Base-by-base conservation (phyloP, 2,888 invertebrate species). In the Eustalomyia histrio region DNA sequence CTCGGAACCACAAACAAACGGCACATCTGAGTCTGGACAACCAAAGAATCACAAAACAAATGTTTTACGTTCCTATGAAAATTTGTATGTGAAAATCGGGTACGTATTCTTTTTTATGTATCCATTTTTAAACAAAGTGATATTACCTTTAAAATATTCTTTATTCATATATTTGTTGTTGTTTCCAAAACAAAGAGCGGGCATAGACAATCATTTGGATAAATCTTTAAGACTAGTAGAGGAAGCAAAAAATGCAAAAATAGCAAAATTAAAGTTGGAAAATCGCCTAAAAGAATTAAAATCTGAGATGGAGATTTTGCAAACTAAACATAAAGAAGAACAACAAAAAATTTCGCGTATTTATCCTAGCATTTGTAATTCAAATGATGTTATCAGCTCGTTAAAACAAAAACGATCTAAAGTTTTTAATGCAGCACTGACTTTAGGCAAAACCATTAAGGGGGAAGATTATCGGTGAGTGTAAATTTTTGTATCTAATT, bases 151-250 rank as follows among this genome's bases (percentile, higher is more conserved):
- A 57, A 10, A 35, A 21, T 3, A 9, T 55, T 17, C 29, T 12
- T 43, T 0, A 8, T 4, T 60, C 8, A 18, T 14, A 39, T 35
- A n/a, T n/a, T 55, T 24, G 8, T 12, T 21, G 7, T 5, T 39
- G 10, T 39, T 12, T 14, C 12, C 12, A 39, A 2, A 10, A 47
- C n/a, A 29, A 60, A 81, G 81, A 52, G 58, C 82, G 58, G 87
- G 86, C 74, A 89, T 90, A 78, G 83, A 90, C 10, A 75, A 84
- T 2, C 88, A 87, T 74, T 84, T 91, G 68, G 87, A 89, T 16
- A 89, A 88, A 79, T 87, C 89, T 2, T 80, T 90, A 67, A 83
- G 84, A 24, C 79, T 91, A 82, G 89, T 90, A 7, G 83, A 84
- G 47, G 85, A 87, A 64, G 89, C 89, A 2, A 89, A 86, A 76